Evolutionary conservation across 2,888 invertebrate species (phyloP), one percentile per base, ranked within the genome.

Genomic region (Pseudococcus viburni): DNA sequence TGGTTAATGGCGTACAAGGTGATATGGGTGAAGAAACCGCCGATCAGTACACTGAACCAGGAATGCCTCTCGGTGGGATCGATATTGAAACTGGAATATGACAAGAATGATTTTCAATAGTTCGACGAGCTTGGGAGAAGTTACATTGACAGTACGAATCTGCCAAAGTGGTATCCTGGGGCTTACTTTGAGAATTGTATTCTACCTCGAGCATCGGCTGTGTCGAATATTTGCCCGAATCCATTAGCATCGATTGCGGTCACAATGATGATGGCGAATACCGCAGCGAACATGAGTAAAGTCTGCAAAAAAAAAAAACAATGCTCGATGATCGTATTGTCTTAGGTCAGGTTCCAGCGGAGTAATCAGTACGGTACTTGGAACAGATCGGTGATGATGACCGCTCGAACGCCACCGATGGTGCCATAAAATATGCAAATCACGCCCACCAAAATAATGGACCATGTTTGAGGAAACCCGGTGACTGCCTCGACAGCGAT

Each of bases 1-100:
- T 97, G 97, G 91, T 97, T 97, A 0, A 97, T 96, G 3, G 95
- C 97, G 91, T 97, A 97, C 9, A 97, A 91, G 0, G 97, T 95
- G 68, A 96, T 91, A 91, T 95, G 97, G 0, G 96, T 96, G 87
- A 95, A 93, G 59, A 95, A 92, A 0, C 97, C 97, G n/a, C 97
- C 97, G 86, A 97, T 93, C 6, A 94, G 92, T 42, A 97, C 93
- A 0, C 95, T 94, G 94, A 96, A 97, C 94, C 96, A 95, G 0
- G 96, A 95, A 90, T 97, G 96, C 19, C 97, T 93, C 85, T 94
- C 94, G 0, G 96, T 97, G 7, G 96, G 97, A 92, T 97, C 96
- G 1, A 93, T 90, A 91, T 95, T 94, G 90, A 96, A 94, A 92
- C 96, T 96, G 90, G 90, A 92, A 90, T 91, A 26, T 4, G 42